phyloP scores from a whole-genome alignment of 2,113 vertebrate species.

The Boulengeromyrus knoepffleri region DNA sequence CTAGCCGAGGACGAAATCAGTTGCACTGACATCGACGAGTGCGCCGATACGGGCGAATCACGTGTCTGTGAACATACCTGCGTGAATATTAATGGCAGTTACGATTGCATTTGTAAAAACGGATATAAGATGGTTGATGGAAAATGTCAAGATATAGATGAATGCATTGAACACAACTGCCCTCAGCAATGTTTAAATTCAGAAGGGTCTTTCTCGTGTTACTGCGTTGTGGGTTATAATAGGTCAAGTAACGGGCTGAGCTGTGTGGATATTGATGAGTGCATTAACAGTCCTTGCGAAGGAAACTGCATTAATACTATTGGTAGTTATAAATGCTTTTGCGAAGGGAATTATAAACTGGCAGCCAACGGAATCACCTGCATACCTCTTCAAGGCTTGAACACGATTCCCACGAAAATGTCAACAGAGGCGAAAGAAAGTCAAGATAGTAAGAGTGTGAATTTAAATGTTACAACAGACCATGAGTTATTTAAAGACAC shows the following conservation, averaged over 20 bases:
- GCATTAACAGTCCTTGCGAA: slow-evolving; percentile 37
- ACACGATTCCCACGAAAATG: background rate
- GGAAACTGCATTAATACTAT: slow-evolving; percentile 45
- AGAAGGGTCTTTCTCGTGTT: slow-evolving; percentile 53
- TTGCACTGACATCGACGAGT: slow-evolving; percentile 58
- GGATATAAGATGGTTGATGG: slow-evolving; percentile 44
- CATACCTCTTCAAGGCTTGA: background rate
- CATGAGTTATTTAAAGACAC: background rate
- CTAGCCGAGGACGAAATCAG: slow-evolving; percentile 40
- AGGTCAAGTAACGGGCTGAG: slow-evolving; percentile 28
- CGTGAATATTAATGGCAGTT: slow-evolving; percentile 45
- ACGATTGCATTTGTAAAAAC: slow-evolving; percentile 41
- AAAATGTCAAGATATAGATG: slow-evolving; percentile 50
- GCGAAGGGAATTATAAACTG: slow-evolving; percentile 24
- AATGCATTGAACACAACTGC: slow-evolving; percentile 47
- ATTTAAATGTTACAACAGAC: background rate
- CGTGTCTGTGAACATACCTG: slow-evolving; percentile 43
- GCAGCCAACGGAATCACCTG: slow-evolving; percentile 32
- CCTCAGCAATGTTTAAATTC: slow-evolving; percentile 49
- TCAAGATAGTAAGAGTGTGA: background rate
- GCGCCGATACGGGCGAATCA: slow-evolving; percentile 15
- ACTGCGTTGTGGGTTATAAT: slow-evolving; percentile 46
- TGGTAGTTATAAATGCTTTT: slow-evolving; percentile 49
- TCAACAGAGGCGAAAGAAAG: background rate
- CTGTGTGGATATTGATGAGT: slow-evolving; percentile 53